Evolutionary conservation across 2,797 vertebrate species (phyloP).

Genomic region (Acanthurus lineatus): DNA sequence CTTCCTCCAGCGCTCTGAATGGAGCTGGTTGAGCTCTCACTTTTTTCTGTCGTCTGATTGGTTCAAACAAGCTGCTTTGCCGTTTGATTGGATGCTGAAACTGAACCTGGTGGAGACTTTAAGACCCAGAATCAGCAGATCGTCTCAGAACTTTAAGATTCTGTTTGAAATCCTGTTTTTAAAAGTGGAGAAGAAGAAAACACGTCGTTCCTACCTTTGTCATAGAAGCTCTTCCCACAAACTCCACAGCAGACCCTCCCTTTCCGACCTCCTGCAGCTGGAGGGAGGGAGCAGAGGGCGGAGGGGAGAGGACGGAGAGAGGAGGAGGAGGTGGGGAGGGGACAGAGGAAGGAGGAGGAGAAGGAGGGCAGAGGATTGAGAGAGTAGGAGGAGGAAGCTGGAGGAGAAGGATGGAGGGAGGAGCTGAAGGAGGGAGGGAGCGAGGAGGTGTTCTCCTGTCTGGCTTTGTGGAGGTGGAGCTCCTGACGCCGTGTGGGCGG

Average conservation of each 20-base stretch:
- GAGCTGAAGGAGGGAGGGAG: neutral
- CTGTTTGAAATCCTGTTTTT: neutral
- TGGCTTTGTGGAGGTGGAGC: slow-evolving; percentile 18
- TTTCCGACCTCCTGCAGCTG: slow-evolving; percentile 83
- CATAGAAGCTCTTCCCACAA: slow-evolving; percentile 97
- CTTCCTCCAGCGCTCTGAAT: too few species aligned
- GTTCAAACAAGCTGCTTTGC: too few species aligned
- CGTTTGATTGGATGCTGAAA: neutral
- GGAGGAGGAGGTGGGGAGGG: slow-evolving; percentile 20
- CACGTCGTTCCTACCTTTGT: slow-evolving; percentile 86
- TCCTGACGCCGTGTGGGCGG: slow-evolving; percentile 69
- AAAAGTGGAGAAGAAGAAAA: neutral
- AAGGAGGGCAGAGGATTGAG: slow-evolving; percentile 28
- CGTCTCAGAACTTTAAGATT: neutral
- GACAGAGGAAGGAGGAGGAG: slow-evolving; percentile 62
- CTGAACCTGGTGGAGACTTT: neutral
- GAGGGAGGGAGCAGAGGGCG: slow-evolving; percentile 80
- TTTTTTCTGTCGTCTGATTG: too few species aligned
- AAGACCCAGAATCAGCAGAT: neutral
- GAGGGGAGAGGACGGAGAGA: slow-evolving; percentile 76
- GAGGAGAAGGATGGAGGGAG: slow-evolving; percentile 75
- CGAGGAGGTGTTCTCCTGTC: slow-evolving; percentile 18
- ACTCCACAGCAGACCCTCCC: slow-evolving; percentile 93
- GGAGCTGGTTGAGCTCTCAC: too few species aligned
- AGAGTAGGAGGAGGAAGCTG: slow-evolving; percentile 42